phyloP scores from a whole-genome alignment of 2,113 vertebrate genomes.

The Eira barbara region DNA sequence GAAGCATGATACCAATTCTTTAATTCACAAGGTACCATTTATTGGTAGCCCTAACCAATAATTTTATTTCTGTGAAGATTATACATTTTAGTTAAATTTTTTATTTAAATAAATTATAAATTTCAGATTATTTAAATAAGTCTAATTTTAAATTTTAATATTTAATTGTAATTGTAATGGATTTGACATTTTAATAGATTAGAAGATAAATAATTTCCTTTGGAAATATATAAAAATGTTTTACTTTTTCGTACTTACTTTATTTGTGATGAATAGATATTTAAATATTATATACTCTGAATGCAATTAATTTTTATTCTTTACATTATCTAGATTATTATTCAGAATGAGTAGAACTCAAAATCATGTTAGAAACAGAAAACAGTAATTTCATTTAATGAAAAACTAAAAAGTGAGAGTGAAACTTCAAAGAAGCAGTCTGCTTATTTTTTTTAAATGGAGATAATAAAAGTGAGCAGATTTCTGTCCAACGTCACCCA shows the following conservation, averaged over 20 bases:
- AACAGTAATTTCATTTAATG: background rate
- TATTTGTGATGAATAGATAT: background rate
- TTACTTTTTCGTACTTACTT: background rate
- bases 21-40: background rate
- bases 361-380: background rate
- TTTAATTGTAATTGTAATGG: background rate
- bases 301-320: background rate
- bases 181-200: background rate
- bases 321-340: background rate
- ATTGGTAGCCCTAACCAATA: background rate
- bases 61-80: background rate
- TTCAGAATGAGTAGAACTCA: background rate
- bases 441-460: background rate
- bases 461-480: background rate
- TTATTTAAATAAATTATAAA: background rate
- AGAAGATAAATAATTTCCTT: background rate
- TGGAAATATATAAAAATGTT: background rate
- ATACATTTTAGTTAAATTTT: background rate
- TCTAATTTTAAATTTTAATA: background rate
- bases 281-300: background rate
- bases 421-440: background rate
- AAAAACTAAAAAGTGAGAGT: background rate
- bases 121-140: background rate
- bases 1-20: background rate
- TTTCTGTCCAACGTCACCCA: background rate